These are phyloP conservation scores for Pangasius larnaudii DNA, from an alignment of 2,797 vertebrate genomes.

Conservation along the genomic window DNA sequence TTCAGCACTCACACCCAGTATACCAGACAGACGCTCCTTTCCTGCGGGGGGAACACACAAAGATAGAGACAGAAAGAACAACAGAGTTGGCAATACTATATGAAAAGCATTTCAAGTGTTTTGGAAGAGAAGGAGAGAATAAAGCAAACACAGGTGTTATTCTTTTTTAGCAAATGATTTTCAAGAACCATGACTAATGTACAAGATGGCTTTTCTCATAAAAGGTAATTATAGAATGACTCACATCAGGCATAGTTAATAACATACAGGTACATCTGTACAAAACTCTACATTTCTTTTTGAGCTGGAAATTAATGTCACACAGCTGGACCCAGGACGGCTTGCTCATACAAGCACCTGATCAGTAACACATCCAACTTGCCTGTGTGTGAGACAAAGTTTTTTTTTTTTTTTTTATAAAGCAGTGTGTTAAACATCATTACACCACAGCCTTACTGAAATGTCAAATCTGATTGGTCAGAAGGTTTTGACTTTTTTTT, in stretches of 20 bases:
- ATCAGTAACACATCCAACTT: background rate
- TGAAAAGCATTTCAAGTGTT: background rate
- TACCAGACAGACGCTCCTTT: conserved; percentile 84
- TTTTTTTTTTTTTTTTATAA: background rate
- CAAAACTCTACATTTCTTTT: background rate
- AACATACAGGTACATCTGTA: conserved; percentile 5
- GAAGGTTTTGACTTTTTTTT: background rate
- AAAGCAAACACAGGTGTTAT: background rate
- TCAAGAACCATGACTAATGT: background rate
- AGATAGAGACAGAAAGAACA: background rate
- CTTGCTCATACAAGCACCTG: background rate
- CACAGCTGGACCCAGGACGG: background rate
- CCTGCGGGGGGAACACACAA: conserved; percentile 67
- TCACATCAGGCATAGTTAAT: background rate
- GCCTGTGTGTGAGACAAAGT: background rate
- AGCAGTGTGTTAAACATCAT: background rate
- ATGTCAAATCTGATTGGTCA: background rate
- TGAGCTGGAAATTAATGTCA: background rate
- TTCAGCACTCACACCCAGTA: conserved; percentile 80
- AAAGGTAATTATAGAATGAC: background rate
- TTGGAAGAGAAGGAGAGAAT: background rate
- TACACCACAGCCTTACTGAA: background rate
- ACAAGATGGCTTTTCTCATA: background rate
- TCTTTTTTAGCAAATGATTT: background rate
- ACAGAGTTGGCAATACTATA: background rate